A percentile compares a stretch with the other conserved stretches of the same genome.
Conservation (phyloP, 2,797 vertebrate genomes). For the Peromyscus attwateri region DNA sequence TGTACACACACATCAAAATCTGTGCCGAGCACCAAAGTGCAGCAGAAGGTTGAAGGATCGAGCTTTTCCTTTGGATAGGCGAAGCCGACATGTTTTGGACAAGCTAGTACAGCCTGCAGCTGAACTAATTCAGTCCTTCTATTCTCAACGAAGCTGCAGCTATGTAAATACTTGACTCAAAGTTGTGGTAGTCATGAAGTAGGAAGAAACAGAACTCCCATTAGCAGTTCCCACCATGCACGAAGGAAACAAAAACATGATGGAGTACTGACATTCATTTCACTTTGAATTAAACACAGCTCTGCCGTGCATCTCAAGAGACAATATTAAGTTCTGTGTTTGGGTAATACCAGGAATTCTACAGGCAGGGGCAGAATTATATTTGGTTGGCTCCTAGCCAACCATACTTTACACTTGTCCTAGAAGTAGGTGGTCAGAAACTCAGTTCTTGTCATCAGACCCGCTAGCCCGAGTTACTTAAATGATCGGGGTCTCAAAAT, state of each 20-base stretch:
- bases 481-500: conserved; percentile 1
- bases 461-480: conserved; percentile 10
- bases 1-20: background rate
- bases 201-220: conserved; percentile 52
- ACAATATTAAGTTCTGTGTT: conserved; percentile 62
- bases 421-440: conserved; percentile 75
- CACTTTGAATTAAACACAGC: conserved; percentile 72
- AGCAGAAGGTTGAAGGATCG: background rate
- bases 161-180: conserved; percentile 57
- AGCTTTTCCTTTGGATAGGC: conserved; percentile 40
- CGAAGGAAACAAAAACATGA: background rate
- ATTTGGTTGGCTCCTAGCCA: conserved; percentile 72
- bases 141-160: background rate
- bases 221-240: conserved; percentile 23
- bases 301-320: conserved; percentile 57
- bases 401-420: conserved; percentile 70
- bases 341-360: conserved; percentile 63
- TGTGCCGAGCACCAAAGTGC: background rate
- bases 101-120: background rate
- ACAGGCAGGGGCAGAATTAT: conserved; percentile 60
- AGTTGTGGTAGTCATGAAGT: conserved; percentile 59
- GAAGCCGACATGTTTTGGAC: conserved; percentile 39
- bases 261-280: conserved; percentile 57
- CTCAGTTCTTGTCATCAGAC: conserved; percentile 67
- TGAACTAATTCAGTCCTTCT: conserved; percentile 15